Evolutionary conservation across 1,140 invertebrate species (phyloP).

Genomic region (Papilio helenus): DNA sequence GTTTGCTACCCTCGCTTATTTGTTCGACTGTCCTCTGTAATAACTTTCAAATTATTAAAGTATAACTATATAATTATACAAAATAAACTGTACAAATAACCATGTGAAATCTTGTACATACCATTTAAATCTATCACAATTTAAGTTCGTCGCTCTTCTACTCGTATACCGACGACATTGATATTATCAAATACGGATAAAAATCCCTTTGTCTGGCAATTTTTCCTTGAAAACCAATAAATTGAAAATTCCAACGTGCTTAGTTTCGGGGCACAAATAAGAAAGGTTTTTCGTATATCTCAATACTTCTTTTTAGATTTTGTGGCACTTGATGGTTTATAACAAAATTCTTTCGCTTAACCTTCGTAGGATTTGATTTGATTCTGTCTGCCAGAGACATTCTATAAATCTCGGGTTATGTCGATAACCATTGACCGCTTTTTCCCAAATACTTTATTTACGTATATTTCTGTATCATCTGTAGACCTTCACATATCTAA

Average conservation of each 20-base stretch:
- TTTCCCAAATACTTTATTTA: not conserved
- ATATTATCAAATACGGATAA: not conserved
- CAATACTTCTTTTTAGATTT: not conserved
- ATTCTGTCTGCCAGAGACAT: not conserved
- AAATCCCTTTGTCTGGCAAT: not conserved
- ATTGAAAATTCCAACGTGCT: not conserved
- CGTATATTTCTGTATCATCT: not conserved
- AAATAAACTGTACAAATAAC: not conserved
- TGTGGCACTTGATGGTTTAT: not conserved
- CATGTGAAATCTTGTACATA: not conserved
- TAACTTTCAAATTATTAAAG: too few species aligned
- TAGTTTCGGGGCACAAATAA: not conserved
- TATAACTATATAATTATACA: too few species aligned
- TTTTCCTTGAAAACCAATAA: not conserved
- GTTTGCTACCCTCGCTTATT: not conserved
- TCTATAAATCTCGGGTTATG: not conserved
- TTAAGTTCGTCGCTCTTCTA: not conserved
- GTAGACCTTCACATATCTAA: not conserved
- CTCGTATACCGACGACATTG: not conserved
- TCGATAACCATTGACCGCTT: not conserved
- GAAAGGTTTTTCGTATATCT: constrained; percentile 2
- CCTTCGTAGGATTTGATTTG: constrained; percentile 4
- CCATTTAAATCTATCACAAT: not conserved
- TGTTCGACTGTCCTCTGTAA: too few species aligned
- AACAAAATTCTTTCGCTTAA: not conserved